phyloP scores from a whole-genome alignment of 2,113 vertebrate genomes.

The Panthera tigris region DNA sequence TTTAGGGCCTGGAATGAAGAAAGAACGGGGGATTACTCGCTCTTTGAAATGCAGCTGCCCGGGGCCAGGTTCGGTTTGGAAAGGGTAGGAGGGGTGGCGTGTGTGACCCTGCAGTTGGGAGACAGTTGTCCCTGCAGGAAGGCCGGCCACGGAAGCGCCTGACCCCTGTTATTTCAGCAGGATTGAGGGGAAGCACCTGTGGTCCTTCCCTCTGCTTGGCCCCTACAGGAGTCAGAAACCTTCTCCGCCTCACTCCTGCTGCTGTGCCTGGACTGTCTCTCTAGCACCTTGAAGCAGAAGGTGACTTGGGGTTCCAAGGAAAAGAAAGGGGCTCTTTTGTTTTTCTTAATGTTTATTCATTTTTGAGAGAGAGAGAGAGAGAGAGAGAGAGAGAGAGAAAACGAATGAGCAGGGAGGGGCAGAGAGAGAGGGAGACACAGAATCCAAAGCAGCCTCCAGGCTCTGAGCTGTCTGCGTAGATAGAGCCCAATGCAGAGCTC shows the following conservation, averaged over 20 bases:
- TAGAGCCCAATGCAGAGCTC: no score
- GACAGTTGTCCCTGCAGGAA: conserved; percentile 65
- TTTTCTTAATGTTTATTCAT: no score
- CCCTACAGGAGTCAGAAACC: background rate
- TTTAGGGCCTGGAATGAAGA: background rate
- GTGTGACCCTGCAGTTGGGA: conserved; percentile 12
- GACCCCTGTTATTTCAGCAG: background rate
- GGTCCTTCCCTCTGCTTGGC: background rate
- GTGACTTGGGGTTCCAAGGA: background rate
- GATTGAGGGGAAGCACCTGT: conserved; percentile 45
- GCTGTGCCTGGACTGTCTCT: background rate
- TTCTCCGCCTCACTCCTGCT: rapidly evolving
- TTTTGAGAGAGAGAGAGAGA: no score
- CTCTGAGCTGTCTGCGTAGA: no score
- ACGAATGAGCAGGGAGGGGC: no score
- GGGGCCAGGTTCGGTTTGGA: background rate
- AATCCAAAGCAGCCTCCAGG: no score
- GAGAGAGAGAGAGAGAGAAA: no score
- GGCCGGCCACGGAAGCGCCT: background rate
- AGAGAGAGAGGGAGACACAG: no score
- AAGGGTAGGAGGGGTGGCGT: rapidly evolving
- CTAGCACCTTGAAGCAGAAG: background rate
- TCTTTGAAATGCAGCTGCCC: conserved; percentile 54
- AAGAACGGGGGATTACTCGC: background rate
- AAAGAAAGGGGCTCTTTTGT: background rate